These are phyloP conservation scores for Orcinus orca DNA, from an alignment of 2,113 vertebrate genomes.

Conservation along the genomic window DNA sequence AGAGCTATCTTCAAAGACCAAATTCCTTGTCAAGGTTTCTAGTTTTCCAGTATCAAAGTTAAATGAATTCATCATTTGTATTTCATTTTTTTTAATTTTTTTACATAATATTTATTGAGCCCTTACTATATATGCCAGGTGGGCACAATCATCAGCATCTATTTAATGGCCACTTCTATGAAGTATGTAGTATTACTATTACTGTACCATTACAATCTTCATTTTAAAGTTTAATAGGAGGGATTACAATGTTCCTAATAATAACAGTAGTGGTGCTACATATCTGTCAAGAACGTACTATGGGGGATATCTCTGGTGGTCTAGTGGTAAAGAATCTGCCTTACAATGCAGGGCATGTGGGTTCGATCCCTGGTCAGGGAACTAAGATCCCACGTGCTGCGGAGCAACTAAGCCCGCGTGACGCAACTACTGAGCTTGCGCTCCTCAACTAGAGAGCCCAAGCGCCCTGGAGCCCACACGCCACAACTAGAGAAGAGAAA, in stretches of 20 bases:
- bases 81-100: neutral
- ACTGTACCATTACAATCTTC: neutral
- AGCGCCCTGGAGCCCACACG: rapidly evolving
- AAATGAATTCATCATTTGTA: neutral
- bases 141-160: neutral
- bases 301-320: too few species aligned
- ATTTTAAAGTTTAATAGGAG: neutral
- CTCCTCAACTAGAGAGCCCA: too few species aligned
- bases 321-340: too few species aligned
- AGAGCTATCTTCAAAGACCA: neutral
- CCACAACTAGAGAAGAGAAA: too few species aligned
- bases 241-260: neutral
- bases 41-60: neutral
- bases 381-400: too few species aligned
- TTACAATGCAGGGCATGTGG: too few species aligned
- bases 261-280: rapidly evolving
- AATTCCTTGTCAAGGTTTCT: neutral
- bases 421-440: too few species aligned
- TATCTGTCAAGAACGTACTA: neutral
- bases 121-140: neutral
- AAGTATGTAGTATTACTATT: neutral
- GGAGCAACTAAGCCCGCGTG: too few species aligned
- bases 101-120: neutral
- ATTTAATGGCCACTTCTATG: neutral
- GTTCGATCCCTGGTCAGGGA: too few species aligned